These are phyloP conservation scores for Drosophila baimaii DNA, from an alignment of 1,140 invertebrate genomes.

Conservation along the genomic window DNA sequence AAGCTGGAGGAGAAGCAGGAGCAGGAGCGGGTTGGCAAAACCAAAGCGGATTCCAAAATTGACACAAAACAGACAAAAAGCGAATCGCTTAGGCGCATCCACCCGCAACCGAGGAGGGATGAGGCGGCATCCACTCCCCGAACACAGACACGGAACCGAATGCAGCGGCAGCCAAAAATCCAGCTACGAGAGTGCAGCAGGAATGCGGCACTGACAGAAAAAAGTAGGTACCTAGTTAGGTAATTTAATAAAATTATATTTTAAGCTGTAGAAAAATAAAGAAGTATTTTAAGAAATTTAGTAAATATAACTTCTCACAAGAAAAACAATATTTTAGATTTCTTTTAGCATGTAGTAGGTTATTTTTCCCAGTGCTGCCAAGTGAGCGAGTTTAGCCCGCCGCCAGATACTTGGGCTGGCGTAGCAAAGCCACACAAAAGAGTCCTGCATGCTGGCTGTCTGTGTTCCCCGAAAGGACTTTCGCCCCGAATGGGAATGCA, in stretches of 20 bases:
- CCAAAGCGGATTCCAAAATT: slow-evolving; percentile 82
- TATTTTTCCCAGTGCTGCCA: slow-evolving; percentile 4
- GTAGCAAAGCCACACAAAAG: slow-evolving; percentile 76
- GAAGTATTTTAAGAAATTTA: not conserved
- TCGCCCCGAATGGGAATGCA: slow-evolving; percentile 47
- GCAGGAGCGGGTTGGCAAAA: slow-evolving; percentile 41
- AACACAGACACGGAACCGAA: slow-evolving; percentile 34
- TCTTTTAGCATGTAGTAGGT: accelerated
- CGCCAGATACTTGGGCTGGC: slow-evolving; percentile 68
- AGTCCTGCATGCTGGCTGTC: slow-evolving; percentile 41
- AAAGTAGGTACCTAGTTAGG: no score
- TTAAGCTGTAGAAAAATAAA: no score
- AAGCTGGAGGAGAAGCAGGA: not conserved
- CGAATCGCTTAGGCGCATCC: slow-evolving; percentile 79
- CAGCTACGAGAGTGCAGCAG: slow-evolving; percentile 28
- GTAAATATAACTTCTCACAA: no score
- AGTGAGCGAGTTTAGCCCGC: slow-evolving; percentile 32
- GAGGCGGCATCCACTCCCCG: slow-evolving; percentile 13
- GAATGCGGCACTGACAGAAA: slow-evolving; percentile 17
- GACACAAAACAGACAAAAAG: slow-evolving; percentile 82
- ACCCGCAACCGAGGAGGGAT: slow-evolving; percentile 50
- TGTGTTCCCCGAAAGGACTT: slow-evolving; percentile 39
- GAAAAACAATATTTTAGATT: not conserved
- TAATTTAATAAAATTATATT: not conserved
- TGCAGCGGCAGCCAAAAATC: slow-evolving; percentile 39